Evolutionary conservation across 2,888 invertebrate species (phyloP).

Genomic region (Rhagonycha fulva): DNA sequence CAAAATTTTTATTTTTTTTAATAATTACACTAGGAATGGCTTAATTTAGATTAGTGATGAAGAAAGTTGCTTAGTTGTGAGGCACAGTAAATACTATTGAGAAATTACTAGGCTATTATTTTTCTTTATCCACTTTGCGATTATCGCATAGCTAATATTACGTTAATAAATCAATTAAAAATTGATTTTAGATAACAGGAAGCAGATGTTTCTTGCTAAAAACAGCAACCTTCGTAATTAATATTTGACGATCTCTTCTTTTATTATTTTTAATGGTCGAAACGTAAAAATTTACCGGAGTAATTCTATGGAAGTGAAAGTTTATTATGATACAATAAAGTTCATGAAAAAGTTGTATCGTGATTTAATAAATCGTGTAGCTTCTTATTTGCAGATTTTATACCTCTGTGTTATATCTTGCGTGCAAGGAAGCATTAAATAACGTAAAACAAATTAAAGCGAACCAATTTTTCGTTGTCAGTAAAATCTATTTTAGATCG

Average conservation of each 20-base stretch:
- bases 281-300: not conserved
- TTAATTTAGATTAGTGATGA: not conserved
- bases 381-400: conserved; percentile 30
- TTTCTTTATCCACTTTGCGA: too few species aligned
- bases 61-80: not conserved
- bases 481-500: conserved; percentile 33
- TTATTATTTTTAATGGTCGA: not conserved
- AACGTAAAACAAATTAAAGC: conserved; percentile 37
- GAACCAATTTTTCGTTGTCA: conserved; percentile 37
- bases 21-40: not conserved
- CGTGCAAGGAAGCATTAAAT: conserved; percentile 39
- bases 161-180: too few species aligned
- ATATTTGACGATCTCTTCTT: not conserved
- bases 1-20: not conserved
- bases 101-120: too few species aligned
- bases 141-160: too few species aligned
- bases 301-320: not conserved
- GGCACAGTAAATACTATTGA: too few species aligned
- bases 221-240: not conserved
- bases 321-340: not conserved
- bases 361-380: conserved; percentile 27
- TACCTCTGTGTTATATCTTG: conserved; percentile 37
- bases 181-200: too few species aligned
- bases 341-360: conserved; percentile 6
- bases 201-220: too few species aligned